Evolutionary conservation across 1,140 invertebrate genomes (phyloP).

Genomic region (Brachionus rubens): DNA sequence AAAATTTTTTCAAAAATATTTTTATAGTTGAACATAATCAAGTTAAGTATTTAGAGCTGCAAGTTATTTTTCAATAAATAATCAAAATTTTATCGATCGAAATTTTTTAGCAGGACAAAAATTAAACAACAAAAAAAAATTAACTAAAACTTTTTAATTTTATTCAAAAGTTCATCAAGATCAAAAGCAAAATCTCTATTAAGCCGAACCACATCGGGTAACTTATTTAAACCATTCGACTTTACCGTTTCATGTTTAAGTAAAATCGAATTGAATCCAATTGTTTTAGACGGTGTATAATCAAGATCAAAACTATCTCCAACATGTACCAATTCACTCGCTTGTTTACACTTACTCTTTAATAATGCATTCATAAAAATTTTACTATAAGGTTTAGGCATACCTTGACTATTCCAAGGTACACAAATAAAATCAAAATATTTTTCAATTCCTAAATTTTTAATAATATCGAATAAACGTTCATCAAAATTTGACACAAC

Average conservation of each 20-base stretch:
- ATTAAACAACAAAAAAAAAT: too few relatives aligned
- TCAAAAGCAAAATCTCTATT: neutral
- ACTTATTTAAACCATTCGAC: neutral
- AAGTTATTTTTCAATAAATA: too few relatives aligned
- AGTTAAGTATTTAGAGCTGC: too few relatives aligned
- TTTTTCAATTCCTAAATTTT: conserved; percentile 6
- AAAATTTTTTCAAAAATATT: too few relatives aligned
- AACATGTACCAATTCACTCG: neutral
- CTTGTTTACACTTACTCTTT: neutral
- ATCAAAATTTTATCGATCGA: too few relatives aligned
- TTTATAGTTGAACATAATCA: too few relatives aligned
- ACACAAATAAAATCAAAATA: conserved; percentile 43
- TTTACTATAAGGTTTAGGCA: neutral
- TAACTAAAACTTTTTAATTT: too few relatives aligned
- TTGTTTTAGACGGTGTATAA: neutral
- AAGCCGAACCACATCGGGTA: neutral
- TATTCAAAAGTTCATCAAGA: too few relatives aligned
- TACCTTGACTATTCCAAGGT: neutral
- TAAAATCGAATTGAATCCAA: neutral
- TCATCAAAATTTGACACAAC: conserved; percentile 43
- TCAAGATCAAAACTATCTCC: conserved; percentile 22
- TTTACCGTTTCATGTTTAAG: neutral
- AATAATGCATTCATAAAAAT: conserved; percentile 4
- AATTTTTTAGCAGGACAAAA: too few relatives aligned
- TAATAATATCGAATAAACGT: neutral